These are phyloP conservation scores for Tenthredo notha DNA, from an alignment of 2,888 invertebrate genomes.

Conservation along the genomic window DNA sequence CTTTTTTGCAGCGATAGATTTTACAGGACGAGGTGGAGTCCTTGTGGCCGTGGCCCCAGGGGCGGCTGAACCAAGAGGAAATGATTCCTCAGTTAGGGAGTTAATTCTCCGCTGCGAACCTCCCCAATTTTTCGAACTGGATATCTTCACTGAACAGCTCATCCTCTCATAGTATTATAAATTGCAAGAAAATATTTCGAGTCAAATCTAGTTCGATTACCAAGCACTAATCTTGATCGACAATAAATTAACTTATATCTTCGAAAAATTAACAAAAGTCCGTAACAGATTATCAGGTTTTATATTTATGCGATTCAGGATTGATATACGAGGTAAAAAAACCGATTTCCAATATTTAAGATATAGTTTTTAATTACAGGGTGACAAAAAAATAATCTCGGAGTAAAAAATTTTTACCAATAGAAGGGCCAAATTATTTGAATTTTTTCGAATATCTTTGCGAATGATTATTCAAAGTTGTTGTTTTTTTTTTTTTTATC, in stretches of 20 bases:
- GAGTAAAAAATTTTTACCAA: neutral
- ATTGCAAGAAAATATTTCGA: slow-evolving; percentile 42
- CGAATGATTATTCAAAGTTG: neutral
- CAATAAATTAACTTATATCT: too few species aligned
- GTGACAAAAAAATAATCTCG: neutral
- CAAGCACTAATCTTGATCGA: neutral
- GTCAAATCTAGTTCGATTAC: neutral
- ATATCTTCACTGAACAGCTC: slow-evolving; percentile 76
- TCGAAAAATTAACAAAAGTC: too few species aligned
- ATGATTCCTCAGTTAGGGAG: slow-evolving; percentile 72
- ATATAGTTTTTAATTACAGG: neutral
- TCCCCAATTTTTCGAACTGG: slow-evolving; percentile 73
- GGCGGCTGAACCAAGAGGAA: slow-evolving; percentile 58
- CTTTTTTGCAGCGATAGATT: slow-evolving; percentile 79
- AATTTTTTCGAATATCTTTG: neutral
- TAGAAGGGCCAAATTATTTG: neutral
- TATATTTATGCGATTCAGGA: too few species aligned
- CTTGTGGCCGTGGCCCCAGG: slow-evolving; percentile 51
- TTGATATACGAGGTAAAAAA: too few species aligned
- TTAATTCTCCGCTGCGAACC: slow-evolving; percentile 74
- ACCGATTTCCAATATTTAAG: too few species aligned
- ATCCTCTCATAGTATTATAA: slow-evolving; percentile 71
- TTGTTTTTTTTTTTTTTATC: neutral
- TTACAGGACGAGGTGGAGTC: slow-evolving; percentile 72
- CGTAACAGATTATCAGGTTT: too few species aligned